phyloP scores from a whole-genome alignment of 2,113 vertebrate species.

The Amphilophus citrinellus region DNA sequence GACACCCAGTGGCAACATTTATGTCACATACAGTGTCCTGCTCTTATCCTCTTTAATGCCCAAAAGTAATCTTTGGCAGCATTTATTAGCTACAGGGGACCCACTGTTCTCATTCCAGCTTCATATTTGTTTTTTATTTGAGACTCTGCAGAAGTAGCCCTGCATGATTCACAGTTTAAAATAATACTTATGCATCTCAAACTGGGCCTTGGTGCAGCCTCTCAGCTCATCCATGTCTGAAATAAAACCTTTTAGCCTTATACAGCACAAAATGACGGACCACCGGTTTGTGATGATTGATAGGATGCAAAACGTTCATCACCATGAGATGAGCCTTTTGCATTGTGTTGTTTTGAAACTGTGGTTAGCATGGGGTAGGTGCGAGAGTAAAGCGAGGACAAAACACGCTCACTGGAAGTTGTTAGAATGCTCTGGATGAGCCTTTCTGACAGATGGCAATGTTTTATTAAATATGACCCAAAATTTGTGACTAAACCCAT shows the following conservation, averaged over 20 bases:
- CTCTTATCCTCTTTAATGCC: background rate
- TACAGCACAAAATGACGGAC: background rate
- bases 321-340: no score
- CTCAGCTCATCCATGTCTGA: background rate
- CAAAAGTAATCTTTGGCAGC: accelerated
- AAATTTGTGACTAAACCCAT: background rate
- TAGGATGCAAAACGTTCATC: no score
- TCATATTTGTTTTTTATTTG: background rate
- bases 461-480: background rate
- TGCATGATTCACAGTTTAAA: background rate
- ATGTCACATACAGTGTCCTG: background rate
- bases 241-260: background rate
- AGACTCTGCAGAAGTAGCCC: background rate
- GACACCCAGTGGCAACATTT: background rate
- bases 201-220: background rate
- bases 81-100: background rate
- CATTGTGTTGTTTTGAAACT: no score
- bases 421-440: background rate
- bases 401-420: background rate
- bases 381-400: background rate
- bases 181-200: background rate
- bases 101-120: background rate
- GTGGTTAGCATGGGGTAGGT: background rate
- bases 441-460: background rate
- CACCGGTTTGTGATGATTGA: background rate